Evolutionary conservation across 1,140 invertebrate genomes (phyloP), one percentile per base, ranked within the genome.

Genomic region (Hetaerina americana): DNA sequence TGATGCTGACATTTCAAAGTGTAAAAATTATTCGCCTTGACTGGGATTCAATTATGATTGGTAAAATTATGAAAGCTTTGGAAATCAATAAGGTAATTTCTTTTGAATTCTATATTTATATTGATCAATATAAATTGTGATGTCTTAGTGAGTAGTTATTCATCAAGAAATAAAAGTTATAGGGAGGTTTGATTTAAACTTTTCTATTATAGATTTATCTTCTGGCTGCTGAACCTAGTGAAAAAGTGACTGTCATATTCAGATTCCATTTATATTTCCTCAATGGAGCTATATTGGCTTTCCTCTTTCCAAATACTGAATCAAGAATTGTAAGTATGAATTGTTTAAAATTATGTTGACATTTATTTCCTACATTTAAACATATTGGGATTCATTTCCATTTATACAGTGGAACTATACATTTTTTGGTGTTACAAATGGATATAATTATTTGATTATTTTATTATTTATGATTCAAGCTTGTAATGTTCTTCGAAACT

Each of bases 221-320:
- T 72, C 82, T 97, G 76, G 89, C 91, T 70, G 90, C 93, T 26
- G 88, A 90, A 76, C 92, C 93, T 8, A 93, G 90, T 78, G 90
- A 89, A 78, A 84, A 82, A 73, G 88, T 92, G 0, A 95, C 91
- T 26, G 86, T 87, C 70, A 80, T 96, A 31, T 97, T 96, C 83
- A 87, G 95, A 76, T 87, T 96, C 78, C 93, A 96, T 79, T 84
- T 96, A 78, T 94, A 95, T 82, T 89, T 92, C 76, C 84, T 97
- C 77, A 95, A 96, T 84, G 95, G 95, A 69, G 93, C 94, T 31
- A 83, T 95, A 28, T 83, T 97, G 75, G 95, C 95, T 67, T 89
- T 95, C 76, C 76, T 94, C 69, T 96, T 97, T 82, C 94, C 95
- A 71, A 94, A 96, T 81, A 90, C 93, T 73, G 95, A 96, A 78